Percentiles rank a stretch among this genome's conserved stretches.
Conservation (phyloP, 1,140 invertebrate genomes). For the Tetragonula clypearis region DNA sequence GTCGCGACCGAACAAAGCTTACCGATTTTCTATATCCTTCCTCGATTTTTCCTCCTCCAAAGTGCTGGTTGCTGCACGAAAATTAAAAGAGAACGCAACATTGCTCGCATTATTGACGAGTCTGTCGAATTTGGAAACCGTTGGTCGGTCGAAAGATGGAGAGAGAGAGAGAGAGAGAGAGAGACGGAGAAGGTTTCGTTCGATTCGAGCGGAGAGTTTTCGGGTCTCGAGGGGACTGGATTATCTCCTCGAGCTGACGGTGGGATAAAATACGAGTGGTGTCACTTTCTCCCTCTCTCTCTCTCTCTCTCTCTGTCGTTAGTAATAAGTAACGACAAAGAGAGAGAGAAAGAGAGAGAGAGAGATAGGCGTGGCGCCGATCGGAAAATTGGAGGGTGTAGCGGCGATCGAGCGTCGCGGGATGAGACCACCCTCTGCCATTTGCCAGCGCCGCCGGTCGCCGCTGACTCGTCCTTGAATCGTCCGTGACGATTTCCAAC, state of each 20-base stretch:
- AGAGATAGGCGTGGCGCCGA: slow-evolving; percentile 70
- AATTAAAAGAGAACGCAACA: no score
- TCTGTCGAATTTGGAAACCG: no score
- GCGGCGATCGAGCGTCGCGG: neutral
- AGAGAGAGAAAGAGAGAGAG: slow-evolving; percentile 59
- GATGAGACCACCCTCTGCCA: neutral
- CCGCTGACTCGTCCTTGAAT: no score
- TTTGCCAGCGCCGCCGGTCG: no score
- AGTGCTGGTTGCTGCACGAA: no score
- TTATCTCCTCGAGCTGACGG: slow-evolving; percentile 57
- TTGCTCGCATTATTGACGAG: no score
- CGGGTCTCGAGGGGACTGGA: neutral
- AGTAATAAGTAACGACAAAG: slow-evolving; percentile 42
- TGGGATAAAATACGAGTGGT: slow-evolving; percentile 64
- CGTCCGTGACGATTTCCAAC: no score
- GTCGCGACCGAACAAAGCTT: no score
- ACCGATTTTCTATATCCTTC: no score
- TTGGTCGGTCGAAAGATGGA: no score
- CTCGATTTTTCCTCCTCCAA: no score
- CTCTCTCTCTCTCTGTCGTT: slow-evolving; percentile 31
- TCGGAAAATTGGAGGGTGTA: slow-evolving; percentile 67
- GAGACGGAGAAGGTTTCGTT: neutral
- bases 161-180: neutral
- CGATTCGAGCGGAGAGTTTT: no score
- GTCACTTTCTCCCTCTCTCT: neutral